Evolutionary conservation across 2,888 invertebrate genomes (phyloP), one percentile per base, ranked within the genome.

Genomic region (Cordilura impudica): DNA sequence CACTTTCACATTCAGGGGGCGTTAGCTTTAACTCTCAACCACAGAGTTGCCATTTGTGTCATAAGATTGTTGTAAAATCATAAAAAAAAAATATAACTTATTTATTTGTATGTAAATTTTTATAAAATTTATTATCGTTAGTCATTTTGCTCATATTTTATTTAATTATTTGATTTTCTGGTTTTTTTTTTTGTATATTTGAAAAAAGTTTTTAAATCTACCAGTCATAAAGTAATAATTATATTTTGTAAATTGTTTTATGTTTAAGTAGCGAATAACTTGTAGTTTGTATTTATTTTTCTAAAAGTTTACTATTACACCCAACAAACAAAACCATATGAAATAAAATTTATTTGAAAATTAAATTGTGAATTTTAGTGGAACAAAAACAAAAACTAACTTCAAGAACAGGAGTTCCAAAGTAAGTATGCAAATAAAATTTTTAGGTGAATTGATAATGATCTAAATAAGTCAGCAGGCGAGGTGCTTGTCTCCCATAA

Each of bases 21-120:
- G 45, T 73, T 78, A 73, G 78, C 69, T 78, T 78, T 65, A 54
- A 53, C 39, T 56, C 39, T 6, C 7, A 19, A 29, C 12, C 56
- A 63, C 23, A 74, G 69, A 73, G 69, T 73, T 78, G 69, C 65
- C 73, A 78, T 58, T n/a, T 69, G 73, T 70, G 47, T 60, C 47
- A 65, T 70, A 78, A 19, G 18, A 47, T 6, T 19, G 14, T 69
- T 14, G 21, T 51, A 18, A n/a, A n/a, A 0, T 31, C 19, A 0
- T 35, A 26, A 26, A 26, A n/a, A n/a, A 26, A 26, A 4, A 26
- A 3, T 39, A 39, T 39, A n/a, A 39, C 12, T 1, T n/a, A 1
- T 39, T n/a, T n/a, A 35, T 2, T 35, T 35, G 10, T 35, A n/a
- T 35, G 10, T 35, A 19, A n/a, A 47, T 18, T 49, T 49, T 19